These are phyloP conservation scores for Zoanthus sansibaricus DNA, from an alignment of 92 coral and sea anemone genomes.

Conservation along the genomic window DNA sequence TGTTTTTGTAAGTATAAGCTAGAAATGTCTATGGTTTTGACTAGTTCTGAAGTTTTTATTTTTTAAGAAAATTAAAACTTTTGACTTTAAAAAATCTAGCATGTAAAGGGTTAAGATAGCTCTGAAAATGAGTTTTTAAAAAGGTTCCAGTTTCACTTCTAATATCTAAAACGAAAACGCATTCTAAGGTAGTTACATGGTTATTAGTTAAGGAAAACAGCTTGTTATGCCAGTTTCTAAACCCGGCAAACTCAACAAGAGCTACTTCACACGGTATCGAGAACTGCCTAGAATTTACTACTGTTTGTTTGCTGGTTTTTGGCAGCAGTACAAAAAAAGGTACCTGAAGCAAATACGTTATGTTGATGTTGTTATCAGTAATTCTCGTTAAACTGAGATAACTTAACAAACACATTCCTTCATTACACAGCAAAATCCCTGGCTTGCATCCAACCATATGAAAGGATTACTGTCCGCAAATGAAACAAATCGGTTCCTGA, in stretches of 20 bases:
- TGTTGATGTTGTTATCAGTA: not conserved
- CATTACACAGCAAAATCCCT: not conserved
- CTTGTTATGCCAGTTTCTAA: not conserved
- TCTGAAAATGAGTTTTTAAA: too few species aligned
- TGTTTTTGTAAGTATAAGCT: too few species aligned
- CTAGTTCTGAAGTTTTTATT: too few species aligned
- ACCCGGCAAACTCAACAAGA: not conserved
- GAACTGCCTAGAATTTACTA: not conserved
- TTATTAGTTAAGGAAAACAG: not conserved
- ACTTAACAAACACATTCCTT: conserved; percentile 33
- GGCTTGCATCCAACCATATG: conserved; percentile 29
- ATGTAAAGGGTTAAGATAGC: too few species aligned
- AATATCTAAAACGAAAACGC: too few species aligned
- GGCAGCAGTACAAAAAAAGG: not conserved
- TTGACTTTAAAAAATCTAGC: too few species aligned
- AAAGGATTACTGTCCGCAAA: conserved; percentile 24
- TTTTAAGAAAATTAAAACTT: too few species aligned
- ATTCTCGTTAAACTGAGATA: not conserved
- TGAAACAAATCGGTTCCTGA: conserved; percentile 15
- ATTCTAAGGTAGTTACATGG: not conserved
- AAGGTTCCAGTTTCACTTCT: too few species aligned
- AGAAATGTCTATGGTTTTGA: too few species aligned
- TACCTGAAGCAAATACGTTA: not conserved
- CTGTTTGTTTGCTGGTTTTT: not conserved
- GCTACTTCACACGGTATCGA: not conserved